Evolutionary conservation across 2,113 vertebrate genomes (phyloP).

Genomic region (Callaeas wilsoni): DNA sequence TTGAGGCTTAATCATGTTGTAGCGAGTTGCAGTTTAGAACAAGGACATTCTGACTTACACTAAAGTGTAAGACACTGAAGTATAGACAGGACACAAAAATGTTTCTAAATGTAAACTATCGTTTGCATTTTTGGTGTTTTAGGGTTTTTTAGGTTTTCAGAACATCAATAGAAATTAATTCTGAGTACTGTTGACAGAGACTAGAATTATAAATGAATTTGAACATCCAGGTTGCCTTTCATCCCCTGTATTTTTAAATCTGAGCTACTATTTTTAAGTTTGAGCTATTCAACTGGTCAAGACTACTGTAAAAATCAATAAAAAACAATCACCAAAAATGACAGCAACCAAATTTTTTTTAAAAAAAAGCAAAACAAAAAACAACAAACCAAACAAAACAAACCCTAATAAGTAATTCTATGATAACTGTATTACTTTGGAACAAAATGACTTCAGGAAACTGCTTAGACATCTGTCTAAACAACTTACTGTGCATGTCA

Average conservation of each 20-base stretch:
- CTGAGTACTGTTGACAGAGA: neutral
- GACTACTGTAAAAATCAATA: neutral
- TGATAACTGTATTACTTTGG: neutral
- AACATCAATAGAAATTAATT: neutral
- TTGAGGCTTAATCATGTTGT: rapidly evolving
- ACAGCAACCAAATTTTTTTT: neutral
- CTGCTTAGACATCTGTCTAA: neutral
- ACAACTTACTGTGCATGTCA: neutral
- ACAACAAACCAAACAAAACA: too few species aligned
- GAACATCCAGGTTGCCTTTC: neutral
- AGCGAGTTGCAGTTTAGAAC: neutral
- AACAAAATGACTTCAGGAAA: neutral
- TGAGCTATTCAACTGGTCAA: neutral
- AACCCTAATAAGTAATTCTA: neutral
- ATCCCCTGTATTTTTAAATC: neutral
- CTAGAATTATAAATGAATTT: neutral
- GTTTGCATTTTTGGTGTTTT: neutral
- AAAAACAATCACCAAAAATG: neutral
- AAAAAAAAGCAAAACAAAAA: neutral
- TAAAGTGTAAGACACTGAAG: neutral
- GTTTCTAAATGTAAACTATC: neutral
- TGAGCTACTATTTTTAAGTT: neutral
- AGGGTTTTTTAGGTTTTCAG: neutral
- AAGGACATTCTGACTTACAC: neutral
- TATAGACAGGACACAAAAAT: neutral